These are phyloP conservation scores for Petrolisthes cinctipes DNA, from an alignment of 2,888 invertebrate genomes.

Conservation along the genomic window DNA sequence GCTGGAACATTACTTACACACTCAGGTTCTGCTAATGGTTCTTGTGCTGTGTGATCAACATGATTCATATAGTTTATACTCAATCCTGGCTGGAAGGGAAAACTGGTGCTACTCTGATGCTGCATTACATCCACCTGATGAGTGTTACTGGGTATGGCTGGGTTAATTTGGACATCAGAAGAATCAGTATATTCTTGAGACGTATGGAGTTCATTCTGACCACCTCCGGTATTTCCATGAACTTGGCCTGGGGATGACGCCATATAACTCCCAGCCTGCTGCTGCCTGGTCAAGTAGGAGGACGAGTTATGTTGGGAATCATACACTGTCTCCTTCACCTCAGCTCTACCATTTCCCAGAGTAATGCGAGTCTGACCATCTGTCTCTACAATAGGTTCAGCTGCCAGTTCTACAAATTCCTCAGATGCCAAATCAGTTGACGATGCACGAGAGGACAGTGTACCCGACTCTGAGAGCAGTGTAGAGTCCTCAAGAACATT, in stretches of 20 bases:
- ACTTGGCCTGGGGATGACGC: neutral
- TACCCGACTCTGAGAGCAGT: slow-evolving; percentile 42
- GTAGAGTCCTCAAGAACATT: slow-evolving; percentile 29
- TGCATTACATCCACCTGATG: neutral
- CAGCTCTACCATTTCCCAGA: too few relatives aligned
- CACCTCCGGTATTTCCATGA: neutral
- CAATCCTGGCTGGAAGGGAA: neutral
- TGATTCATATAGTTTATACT: neutral
- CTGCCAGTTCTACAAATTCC: slow-evolving; percentile 31
- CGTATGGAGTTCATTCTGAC: neutral
- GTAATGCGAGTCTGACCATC: neutral
- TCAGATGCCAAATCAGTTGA: slow-evolving; percentile 49
- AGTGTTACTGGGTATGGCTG: neutral
- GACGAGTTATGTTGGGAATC: neutral
- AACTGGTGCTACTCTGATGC: neutral
- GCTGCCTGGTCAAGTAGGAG: neutral
- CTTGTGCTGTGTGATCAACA: slow-evolving; percentile 3
- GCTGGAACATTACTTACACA: neutral
- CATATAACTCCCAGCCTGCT: neutral
- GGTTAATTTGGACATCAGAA: too few relatives aligned
- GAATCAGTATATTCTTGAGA: neutral
- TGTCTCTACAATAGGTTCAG: neutral
- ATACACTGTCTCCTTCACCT: too few relatives aligned
- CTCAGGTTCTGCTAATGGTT: neutral
- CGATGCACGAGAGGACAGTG: slow-evolving; percentile 42